phyloP scores from a whole-genome alignment of 2,797 vertebrate genomes.

The Trachurus trachurus region DNA sequence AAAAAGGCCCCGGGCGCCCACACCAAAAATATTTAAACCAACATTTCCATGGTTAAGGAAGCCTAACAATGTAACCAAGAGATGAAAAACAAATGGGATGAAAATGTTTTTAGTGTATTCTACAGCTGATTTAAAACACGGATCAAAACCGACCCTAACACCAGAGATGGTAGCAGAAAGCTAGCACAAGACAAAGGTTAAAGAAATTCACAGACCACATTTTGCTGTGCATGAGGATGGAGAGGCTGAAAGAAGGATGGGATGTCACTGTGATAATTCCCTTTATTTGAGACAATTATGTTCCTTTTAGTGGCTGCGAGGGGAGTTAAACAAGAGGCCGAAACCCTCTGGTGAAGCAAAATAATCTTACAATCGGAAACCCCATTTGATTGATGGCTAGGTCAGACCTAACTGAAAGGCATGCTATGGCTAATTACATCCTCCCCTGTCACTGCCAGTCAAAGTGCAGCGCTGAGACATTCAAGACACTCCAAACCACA shows the following conservation, averaged over 20 bases:
- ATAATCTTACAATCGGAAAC: conserved; percentile 75
- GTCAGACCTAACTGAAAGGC: conserved; percentile 77
- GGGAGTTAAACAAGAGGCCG: conserved; percentile 51
- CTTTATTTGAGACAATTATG: conserved; percentile 46
- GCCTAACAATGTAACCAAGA: too few relatives aligned
- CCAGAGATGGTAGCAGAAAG: too few relatives aligned
- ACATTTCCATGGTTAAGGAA: too few relatives aligned
- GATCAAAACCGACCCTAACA: too few relatives aligned
- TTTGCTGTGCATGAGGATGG: too few relatives aligned
- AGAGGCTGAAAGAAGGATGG: conserved; percentile 19
- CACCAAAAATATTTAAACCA: too few relatives aligned
- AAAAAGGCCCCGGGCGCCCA: too few relatives aligned
- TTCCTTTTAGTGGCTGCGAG: conserved; percentile 49
- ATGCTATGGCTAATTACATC: conserved; percentile 83
- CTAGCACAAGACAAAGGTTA: neutral
- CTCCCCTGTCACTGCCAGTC: conserved; percentile 78
- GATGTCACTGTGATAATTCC: conserved; percentile 35
- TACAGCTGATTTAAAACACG: too few relatives aligned
- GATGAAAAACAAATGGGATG: too few relatives aligned
- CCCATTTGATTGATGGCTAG: conserved; percentile 79
- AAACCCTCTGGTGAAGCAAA: conserved; percentile 64
- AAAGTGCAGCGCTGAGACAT: conserved; percentile 74
- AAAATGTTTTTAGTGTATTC: too few relatives aligned
- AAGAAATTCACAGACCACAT: conserved; percentile 26
- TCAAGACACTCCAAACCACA: conserved; percentile 77